A percentile compares a stretch with the other conserved stretches of the same genome.
These are phyloP conservation scores for Sipunculus nudus DNA, from an alignment of 2,888 invertebrate species.

Conservation along the genomic window DNA sequence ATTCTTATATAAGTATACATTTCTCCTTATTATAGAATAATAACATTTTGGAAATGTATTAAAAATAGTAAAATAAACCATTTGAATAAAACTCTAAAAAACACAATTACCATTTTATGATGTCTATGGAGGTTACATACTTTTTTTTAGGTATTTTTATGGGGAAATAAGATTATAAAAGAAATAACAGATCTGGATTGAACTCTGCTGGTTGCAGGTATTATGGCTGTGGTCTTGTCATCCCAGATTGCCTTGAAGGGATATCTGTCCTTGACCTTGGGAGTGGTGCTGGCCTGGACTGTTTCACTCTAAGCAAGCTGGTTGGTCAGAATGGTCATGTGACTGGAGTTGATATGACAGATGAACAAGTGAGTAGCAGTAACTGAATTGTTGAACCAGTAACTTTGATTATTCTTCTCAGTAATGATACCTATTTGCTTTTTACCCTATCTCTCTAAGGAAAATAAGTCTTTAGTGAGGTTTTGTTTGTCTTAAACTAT, in stretches of 20 bases:
- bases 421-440: neutral
- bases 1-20: no score
- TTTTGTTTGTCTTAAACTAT: neutral
- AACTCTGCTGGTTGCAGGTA: neutral
- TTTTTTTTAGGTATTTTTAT: no score
- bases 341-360: neutral
- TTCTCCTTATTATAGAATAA: no score
- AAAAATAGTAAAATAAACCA: no score
- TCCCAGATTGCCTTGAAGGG: neutral
- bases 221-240: slow-evolving; percentile 1
- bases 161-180: no score
- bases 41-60: no score
- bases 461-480: neutral
- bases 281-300: slow-evolving; percentile 3
- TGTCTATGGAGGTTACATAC: no score
- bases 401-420: neutral
- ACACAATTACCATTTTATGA: no score
- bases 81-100: no score
- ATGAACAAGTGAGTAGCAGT: neutral
- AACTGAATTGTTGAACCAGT: no score
- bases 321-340: slow-evolving; percentile 1
- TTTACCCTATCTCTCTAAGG: neutral
- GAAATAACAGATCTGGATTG: no score
- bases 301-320: neutral
- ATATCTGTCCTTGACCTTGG: neutral